phyloP scores from a whole-genome alignment of 2,797 vertebrate species.

The Mycteria americana region DNA sequence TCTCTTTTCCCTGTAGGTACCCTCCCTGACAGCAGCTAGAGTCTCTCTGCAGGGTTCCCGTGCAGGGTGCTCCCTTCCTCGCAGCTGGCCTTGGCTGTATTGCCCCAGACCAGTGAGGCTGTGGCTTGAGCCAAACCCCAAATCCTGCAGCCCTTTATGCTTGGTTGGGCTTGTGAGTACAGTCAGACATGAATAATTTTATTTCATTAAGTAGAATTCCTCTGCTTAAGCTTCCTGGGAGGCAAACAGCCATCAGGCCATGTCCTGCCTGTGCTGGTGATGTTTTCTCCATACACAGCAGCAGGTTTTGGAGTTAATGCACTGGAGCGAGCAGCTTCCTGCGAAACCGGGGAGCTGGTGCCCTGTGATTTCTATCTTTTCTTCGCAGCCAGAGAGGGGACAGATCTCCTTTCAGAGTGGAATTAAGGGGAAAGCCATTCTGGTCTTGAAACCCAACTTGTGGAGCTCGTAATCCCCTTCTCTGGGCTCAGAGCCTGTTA shows the following conservation, averaged over 20 bases:
- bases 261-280: neutral
- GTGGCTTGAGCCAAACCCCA: neutral
- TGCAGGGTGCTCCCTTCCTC: neutral
- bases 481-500: neutral
- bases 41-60: fast-evolving
- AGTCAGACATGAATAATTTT: neutral
- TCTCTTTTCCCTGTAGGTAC: neutral
- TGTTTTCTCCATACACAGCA: neutral
- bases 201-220: neutral
- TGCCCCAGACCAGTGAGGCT: neutral
- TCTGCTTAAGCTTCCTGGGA: neutral
- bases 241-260: neutral
- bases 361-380: neutral
- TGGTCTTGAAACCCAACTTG: fast-evolving
- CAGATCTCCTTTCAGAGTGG: neutral
- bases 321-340: neutral
- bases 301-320: neutral
- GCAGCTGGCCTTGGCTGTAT: neutral
- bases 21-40: neutral
- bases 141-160: neutral
- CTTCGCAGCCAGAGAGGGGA: neutral
- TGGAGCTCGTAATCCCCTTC: neutral
- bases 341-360: neutral
- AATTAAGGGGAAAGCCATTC: neutral
- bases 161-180: fast-evolving